These are phyloP conservation scores for Aplodontia rufa DNA, from an alignment of 2,113 vertebrate species.

Conservation along the genomic window DNA sequence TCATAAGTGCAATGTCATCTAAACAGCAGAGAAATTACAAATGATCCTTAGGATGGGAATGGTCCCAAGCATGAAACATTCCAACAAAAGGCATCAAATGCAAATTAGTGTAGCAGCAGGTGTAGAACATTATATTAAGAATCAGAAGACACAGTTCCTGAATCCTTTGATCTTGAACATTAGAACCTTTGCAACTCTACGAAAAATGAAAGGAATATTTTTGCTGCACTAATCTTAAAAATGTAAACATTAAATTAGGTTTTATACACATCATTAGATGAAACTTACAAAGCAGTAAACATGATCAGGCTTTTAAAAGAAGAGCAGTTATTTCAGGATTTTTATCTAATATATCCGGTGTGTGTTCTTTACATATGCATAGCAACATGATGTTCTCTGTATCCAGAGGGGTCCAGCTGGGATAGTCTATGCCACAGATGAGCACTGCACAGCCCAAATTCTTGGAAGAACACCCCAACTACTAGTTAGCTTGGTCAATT, in stretches of 20 bases:
- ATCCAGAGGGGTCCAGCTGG: not conserved
- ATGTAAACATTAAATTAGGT: not conserved
- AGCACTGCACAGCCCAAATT: not conserved
- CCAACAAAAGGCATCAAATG: not conserved
- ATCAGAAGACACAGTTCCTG: not conserved
- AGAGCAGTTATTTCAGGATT: not conserved
- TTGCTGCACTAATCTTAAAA: not conserved
- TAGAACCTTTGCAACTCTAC: not conserved
- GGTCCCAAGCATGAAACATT: not conserved
- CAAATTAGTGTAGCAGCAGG: not conserved
- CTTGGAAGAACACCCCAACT: not conserved
- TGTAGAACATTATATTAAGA: not conserved
- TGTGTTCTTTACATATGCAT: not conserved
- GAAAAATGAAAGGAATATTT: not conserved
- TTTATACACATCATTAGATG: not conserved
- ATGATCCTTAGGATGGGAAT: not conserved
- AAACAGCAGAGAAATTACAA: not conserved
- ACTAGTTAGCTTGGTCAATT: not conserved
- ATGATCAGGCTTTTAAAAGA: not conserved
- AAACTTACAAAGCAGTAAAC: not conserved
- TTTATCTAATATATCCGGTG: not conserved
- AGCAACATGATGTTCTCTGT: not conserved
- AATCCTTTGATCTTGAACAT: not conserved
- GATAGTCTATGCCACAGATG: not conserved
- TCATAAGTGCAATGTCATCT: not conserved